These are phyloP conservation scores for Lota lota DNA, from an alignment of 2,113 vertebrate species.

Conservation along the genomic window DNA sequence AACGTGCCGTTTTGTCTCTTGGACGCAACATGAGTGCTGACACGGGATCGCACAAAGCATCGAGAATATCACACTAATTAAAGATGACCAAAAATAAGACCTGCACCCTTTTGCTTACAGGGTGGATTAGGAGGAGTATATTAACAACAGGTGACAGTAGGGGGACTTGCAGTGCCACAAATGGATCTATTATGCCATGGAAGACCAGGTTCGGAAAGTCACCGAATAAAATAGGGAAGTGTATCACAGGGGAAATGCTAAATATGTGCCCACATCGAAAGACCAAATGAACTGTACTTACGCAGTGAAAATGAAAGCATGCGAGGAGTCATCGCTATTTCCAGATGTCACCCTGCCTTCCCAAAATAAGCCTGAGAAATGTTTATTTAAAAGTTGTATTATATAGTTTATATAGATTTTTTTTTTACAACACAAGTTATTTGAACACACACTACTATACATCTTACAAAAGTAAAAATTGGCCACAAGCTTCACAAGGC, in stretches of 20 bases:
- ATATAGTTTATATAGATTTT: constrained; percentile 28
- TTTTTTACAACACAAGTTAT: constrained; percentile 20
- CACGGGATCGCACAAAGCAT: constrained; percentile 79
- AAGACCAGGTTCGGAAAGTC: constrained; percentile 29
- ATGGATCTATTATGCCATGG: constrained; percentile 28
- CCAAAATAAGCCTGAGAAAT: background rate
- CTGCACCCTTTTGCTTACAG: constrained; percentile 87
- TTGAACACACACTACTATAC: constrained; percentile 11
- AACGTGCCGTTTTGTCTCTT: constrained; percentile 32
- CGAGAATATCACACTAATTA: constrained; percentile 85
- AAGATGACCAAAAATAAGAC: constrained; percentile 87
- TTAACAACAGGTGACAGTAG: constrained; percentile 89
- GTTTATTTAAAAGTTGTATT: constrained; percentile 11
- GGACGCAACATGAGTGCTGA: constrained; percentile 62
- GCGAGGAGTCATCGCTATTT: background rate
- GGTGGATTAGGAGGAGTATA: constrained; percentile 83
- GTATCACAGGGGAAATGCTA: background rate
- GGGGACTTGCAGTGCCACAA: constrained; percentile 38
- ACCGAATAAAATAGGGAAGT: constrained; percentile 11
- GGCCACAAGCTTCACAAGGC: constrained; percentile 26
- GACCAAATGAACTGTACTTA: too few relatives aligned
- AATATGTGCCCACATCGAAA: background rate
- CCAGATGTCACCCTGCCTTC: background rate
- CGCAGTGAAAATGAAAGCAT: background rate
- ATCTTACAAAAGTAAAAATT: constrained; percentile 23